Evolutionary conservation across 1,140 invertebrate genomes (phyloP).

Genomic region (Leptopilina boulardi): DNA sequence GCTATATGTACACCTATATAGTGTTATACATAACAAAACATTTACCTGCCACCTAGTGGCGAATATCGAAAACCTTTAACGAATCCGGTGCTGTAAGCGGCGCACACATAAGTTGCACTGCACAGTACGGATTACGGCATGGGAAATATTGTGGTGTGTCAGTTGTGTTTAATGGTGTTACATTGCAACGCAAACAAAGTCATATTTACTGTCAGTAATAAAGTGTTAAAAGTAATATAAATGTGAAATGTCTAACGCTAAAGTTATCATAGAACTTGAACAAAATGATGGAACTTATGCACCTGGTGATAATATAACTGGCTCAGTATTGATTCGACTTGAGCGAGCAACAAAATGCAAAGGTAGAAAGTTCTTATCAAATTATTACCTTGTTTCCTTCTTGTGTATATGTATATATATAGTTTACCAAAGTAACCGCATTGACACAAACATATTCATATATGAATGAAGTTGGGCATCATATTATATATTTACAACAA

Average conservation of each 20-base stretch:
- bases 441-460: background rate
- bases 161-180: background rate
- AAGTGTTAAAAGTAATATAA: background rate
- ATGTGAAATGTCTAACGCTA: background rate
- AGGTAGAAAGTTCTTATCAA: constrained; percentile 13
- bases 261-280: constrained; percentile 21
- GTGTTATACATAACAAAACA: no score
- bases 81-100: background rate
- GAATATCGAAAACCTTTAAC: background rate
- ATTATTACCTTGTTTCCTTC: background rate
- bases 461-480: background rate
- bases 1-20: no score
- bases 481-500: no score
- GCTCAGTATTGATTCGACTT: constrained; percentile 1
- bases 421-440: background rate
- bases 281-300: background rate
- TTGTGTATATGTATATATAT: no score
- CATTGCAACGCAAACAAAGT: background rate
- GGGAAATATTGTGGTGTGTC: background rate
- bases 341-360: constrained; percentile 4
- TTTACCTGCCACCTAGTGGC: background rate
- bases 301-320: constrained; percentile 15
- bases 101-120: no score
- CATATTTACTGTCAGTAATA: background rate
- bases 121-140: background rate